Conservation (phyloP, 1,140 invertebrate genomes). For the Platorchestia sp. region DNA sequence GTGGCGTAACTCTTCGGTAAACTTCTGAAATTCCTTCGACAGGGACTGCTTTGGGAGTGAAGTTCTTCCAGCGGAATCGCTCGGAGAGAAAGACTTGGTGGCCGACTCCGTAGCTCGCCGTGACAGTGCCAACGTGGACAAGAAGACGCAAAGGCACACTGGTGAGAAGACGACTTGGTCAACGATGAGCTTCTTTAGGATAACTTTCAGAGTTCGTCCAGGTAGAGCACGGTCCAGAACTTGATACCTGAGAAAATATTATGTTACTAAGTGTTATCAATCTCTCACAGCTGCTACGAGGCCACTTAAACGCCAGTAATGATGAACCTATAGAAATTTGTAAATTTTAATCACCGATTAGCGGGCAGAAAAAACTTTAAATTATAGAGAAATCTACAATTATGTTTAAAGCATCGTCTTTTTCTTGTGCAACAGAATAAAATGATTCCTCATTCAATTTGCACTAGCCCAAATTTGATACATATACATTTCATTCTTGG, state of each 20-base stretch:
- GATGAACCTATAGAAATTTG: no score
- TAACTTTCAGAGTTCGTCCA: slow-evolving; percentile 79
- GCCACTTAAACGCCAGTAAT: no score
- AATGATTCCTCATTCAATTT: no score
- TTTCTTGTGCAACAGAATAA: no score
- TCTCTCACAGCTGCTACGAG: no score
- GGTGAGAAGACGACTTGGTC: slow-evolving; percentile 93
- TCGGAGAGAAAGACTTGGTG: slow-evolving; percentile 30
- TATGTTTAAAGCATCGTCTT: no score
- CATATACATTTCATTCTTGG: no score
- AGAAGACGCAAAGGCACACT: slow-evolving; percentile 84
- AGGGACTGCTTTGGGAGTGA: slow-evolving; percentile 69
- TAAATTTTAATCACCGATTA: no score
- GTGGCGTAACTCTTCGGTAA: slow-evolving; percentile 79
- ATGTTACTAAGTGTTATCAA: not conserved
- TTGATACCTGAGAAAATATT: slow-evolving; percentile 75
- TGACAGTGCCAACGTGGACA: slow-evolving; percentile 81
- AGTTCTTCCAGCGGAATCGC: not conserved
- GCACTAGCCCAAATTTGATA: no score
- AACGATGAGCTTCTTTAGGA: slow-evolving; percentile 86
- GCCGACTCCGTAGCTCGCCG: slow-evolving; percentile 75
- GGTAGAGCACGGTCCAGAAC: slow-evolving; percentile 80
- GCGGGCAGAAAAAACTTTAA: no score
- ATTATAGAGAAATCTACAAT: no score
- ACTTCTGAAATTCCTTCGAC: slow-evolving; percentile 72